Conservation (phyloP, 2,888 invertebrate genomes). For the Platycheirus rosarum region DNA sequence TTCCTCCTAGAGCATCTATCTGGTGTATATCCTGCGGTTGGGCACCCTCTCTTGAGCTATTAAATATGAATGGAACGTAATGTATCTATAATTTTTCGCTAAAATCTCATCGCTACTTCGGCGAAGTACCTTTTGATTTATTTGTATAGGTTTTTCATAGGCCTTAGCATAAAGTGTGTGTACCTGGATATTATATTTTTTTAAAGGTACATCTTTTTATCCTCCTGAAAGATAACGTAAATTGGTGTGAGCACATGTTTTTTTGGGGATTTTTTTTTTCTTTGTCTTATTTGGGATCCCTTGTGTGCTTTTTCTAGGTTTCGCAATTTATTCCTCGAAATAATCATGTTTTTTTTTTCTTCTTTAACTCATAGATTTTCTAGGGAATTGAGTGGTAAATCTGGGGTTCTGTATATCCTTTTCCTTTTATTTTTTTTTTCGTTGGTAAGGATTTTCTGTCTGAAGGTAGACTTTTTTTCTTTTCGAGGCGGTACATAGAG, state of each 20-base stretch:
- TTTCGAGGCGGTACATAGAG: background rate
- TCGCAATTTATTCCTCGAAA: conserved; percentile 60
- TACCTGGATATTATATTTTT: conserved; percentile 31
- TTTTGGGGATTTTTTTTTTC: conserved; percentile 30
- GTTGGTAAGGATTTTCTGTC: conserved; percentile 61
- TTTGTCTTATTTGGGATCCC: conserved; percentile 4
- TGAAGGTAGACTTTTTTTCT: conserved; percentile 15
- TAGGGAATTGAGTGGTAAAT: conserved; percentile 10
- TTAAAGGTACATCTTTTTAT: conserved; percentile 20
- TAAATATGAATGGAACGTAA: conserved; percentile 72
- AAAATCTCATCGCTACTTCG: conserved; percentile 61
- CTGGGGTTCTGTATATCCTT: conserved; percentile 27
- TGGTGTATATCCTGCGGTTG: conserved; percentile 8
- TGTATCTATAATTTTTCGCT: conserved; percentile 72
- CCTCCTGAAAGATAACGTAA: conserved; percentile 47
- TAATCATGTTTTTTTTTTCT: conserved; percentile 35
- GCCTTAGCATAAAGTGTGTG: conserved; percentile 37
- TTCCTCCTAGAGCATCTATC: background rate
- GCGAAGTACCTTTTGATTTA: conserved; percentile 40
- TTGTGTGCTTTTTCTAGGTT: conserved; percentile 48
- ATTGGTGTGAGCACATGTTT: conserved; percentile 63
- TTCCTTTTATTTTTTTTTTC: conserved; percentile 25
- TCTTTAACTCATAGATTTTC: conserved; percentile 30
- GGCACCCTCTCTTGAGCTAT: conserved; percentile 51
- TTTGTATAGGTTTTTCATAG: conserved; percentile 43